Conservation (phyloP, 2,797 vertebrate species). For the Chromobotia macracanthus region DNA sequence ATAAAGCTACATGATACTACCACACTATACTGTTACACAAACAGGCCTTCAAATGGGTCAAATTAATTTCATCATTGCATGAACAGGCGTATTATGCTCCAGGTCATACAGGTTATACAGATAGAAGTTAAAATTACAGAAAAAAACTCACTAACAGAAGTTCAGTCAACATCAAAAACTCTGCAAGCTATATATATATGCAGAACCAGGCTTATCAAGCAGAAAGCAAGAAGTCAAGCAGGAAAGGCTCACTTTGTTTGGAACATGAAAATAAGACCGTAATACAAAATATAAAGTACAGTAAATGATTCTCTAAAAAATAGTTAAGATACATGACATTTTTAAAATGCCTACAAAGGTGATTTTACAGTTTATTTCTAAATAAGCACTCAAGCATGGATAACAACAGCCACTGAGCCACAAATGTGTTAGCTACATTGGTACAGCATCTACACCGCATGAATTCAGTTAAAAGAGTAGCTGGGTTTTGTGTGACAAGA, state of each 20-base stretch:
- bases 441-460: background rate
- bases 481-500: conserved; percentile 7
- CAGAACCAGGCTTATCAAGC: conserved; percentile 13
- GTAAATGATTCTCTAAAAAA: background rate
- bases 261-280: background rate
- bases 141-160: background rate
- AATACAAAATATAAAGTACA: background rate
- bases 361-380: too few species aligned
- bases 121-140: background rate
- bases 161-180: background rate
- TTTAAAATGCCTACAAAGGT: too few species aligned
- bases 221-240: background rate
- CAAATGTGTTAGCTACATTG: background rate
- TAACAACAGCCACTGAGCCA: background rate
- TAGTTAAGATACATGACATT: too few species aligned
- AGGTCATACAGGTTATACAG: background rate
- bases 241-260: background rate
- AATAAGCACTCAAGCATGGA: background rate
- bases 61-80: conserved; percentile 33
- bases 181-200: conserved; percentile 29
- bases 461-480: conserved; percentile 25
- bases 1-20: conserved; percentile 8
- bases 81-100: conserved; percentile 28
- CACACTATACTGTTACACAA: conserved; percentile 19
- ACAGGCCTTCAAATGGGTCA: conserved; percentile 3